Evolutionary conservation across 1,140 invertebrate genomes (phyloP).

Genomic region (Drosophila varians): DNA sequence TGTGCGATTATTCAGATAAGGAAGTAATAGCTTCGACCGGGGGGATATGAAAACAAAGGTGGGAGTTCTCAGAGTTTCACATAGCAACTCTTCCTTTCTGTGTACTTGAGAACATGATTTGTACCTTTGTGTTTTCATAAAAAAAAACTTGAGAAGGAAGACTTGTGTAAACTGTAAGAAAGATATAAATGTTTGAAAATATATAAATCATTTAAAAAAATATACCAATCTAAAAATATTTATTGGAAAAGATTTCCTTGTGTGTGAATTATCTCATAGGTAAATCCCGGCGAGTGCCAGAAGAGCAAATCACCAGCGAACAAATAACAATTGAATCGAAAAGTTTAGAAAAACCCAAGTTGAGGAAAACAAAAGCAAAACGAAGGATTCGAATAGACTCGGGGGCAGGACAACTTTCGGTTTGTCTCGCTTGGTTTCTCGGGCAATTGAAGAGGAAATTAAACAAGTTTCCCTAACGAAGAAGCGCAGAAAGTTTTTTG

Average conservation of each 20-base stretch:
- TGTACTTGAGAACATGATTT: too few species aligned
- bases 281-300: conserved; percentile 5
- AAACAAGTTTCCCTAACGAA: conserved; percentile 80
- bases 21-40: conserved; percentile 3
- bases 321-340: conserved; percentile 52
- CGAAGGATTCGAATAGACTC: conserved; percentile 7
- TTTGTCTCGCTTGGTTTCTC: conserved; percentile 51
- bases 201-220: too few species aligned
- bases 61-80: background rate
- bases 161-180: too few species aligned
- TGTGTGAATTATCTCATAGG: background rate
- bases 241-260: background rate
- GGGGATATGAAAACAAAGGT: conserved; percentile 7
- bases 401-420: conserved; percentile 40
- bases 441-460: conserved; percentile 79
- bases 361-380: conserved; percentile 4
- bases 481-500: conserved; percentile 59
- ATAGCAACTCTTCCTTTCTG: too few species aligned
- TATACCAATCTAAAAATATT: too few species aligned
- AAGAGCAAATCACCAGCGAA: conserved; percentile 56
- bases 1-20: conserved; percentile 44
- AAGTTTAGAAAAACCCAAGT: conserved; percentile 55
- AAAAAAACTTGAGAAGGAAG: too few species aligned
- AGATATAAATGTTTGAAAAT: too few species aligned
- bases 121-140: too few species aligned